A percentile compares a stretch with the other conserved stretches of the same genome.
phyloP scores from a whole-genome alignment of 2,113 vertebrate genomes.

The Panthera leo region DNA sequence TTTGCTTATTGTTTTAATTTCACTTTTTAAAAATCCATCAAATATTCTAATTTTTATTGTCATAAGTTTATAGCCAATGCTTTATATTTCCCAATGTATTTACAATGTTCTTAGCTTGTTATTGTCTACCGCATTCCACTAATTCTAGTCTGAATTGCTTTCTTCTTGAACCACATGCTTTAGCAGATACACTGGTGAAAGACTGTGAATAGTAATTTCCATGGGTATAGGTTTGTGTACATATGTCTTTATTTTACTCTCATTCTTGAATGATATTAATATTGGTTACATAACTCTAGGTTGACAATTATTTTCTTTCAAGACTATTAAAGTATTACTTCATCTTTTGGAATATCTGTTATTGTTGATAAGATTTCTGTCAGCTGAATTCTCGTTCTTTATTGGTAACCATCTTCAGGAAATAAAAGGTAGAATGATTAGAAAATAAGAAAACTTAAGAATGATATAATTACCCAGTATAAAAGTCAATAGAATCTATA shows the following conservation, averaged over 20 bases:
- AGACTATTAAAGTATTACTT: not conserved
- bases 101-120: not conserved
- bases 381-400: not conserved
- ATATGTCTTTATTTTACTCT: not conserved
- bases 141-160: not conserved
- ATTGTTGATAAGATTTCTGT: not conserved
- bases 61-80: not conserved
- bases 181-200: not conserved
- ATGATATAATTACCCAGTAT: not conserved
- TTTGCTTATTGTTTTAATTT: not conserved
- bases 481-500: not conserved
- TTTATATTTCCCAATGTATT: not conserved
- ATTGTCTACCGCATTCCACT: not conserved
- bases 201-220: not conserved
- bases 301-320: not conserved
- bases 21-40: not conserved
- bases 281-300: not conserved
- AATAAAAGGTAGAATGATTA: not conserved
- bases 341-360: not conserved
- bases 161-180: not conserved
- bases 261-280: not conserved
- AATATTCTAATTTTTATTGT: not conserved
- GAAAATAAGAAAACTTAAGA: not conserved
- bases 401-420: not conserved
- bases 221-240: not conserved